phyloP scores from a whole-genome alignment of 2,888 invertebrate species.

The Ophion ellenae region DNA sequence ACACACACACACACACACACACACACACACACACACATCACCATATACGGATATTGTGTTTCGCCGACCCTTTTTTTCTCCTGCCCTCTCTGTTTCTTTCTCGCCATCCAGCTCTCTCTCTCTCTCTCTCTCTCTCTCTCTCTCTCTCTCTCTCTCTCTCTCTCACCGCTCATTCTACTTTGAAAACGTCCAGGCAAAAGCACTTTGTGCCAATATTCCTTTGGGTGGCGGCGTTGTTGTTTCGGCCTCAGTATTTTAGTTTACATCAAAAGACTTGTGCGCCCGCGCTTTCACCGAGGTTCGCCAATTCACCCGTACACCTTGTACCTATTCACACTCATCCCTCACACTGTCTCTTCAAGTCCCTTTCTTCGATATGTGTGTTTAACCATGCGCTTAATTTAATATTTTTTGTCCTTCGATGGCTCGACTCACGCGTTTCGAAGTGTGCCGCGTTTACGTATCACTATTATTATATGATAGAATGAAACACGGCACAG shows the following conservation, averaged over 20 bases:
- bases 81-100: constrained; percentile 14
- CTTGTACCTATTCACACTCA: constrained; percentile 50
- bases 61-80: constrained; percentile 32
- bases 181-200: constrained; percentile 71
- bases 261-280: constrained; percentile 81
- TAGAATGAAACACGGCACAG: background rate
- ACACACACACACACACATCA: too few species aligned
- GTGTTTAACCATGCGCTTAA: constrained; percentile 54
- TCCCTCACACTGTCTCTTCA: constrained; percentile 15
- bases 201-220: constrained; percentile 83
- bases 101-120: constrained; percentile 29
- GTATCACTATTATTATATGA: constrained; percentile 1
- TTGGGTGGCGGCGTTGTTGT: constrained; percentile 79
- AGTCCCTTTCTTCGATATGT: constrained; percentile 39
- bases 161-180: constrained; percentile 60
- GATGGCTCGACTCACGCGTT: constrained; percentile 31
- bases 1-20: too few species aligned
- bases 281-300: constrained; percentile 67
- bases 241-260: constrained; percentile 83
- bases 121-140: constrained; percentile 14
- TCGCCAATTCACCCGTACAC: constrained; percentile 81
- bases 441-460: constrained; percentile 36
- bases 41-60: background rate
- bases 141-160: constrained; percentile 13
- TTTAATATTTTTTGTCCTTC: constrained; percentile 60